phyloP scores from a whole-genome alignment of 2,113 vertebrate genomes.

The Promerops cafer region DNA sequence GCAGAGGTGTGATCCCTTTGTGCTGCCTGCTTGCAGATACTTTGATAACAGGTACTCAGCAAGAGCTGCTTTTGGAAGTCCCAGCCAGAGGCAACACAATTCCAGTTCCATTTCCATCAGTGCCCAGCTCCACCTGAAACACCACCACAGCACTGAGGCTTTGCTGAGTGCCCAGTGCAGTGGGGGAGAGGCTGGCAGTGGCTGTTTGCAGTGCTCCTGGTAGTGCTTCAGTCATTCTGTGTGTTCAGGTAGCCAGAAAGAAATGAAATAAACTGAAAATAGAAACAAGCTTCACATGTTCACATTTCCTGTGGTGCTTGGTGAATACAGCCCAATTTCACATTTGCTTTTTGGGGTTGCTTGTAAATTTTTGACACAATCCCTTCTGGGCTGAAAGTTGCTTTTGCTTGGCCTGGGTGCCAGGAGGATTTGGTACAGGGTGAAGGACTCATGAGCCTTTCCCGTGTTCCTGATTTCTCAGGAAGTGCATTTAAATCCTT shows the following conservation, averaged over 20 bases:
- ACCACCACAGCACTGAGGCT: neutral
- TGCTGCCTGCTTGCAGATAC: neutral
- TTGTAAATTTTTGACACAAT: neutral
- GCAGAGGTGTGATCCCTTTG: neutral
- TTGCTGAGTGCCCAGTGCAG: neutral
- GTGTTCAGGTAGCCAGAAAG: neutral
- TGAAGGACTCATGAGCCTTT: neutral
- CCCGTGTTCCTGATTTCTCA: neutral
- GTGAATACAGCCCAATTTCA: neutral
- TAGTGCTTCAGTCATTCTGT: neutral
- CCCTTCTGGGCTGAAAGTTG: neutral
- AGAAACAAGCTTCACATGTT: neutral
- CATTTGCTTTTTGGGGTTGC: neutral
- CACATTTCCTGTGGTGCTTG: neutral
- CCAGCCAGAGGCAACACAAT: neutral
- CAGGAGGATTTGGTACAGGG: neutral
- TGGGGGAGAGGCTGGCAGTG: neutral
- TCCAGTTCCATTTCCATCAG: neutral
- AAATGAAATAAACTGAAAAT: neutral
- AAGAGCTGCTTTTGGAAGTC: neutral
- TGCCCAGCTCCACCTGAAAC: neutral
- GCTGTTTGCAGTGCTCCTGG: neutral
- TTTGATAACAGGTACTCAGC: neutral
- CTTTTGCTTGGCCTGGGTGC: neutral
- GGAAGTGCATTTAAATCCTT: neutral